These are phyloP conservation scores for Anastrepha ludens DNA, from an alignment of 1,140 invertebrate genomes.

Conservation along the genomic window DNA sequence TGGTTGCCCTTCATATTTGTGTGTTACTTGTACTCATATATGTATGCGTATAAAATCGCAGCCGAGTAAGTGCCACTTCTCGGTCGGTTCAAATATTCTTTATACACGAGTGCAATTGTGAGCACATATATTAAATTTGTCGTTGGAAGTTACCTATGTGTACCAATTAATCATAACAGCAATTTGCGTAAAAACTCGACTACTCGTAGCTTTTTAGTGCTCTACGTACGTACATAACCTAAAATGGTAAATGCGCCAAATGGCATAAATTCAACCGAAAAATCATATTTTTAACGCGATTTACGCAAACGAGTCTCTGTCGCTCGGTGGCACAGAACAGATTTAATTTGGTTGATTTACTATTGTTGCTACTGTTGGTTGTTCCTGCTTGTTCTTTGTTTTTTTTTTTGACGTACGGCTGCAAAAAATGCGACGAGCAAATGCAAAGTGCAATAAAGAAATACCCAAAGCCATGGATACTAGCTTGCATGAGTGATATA, in stretches of 20 bases:
- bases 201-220: too few relatives aligned
- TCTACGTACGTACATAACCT: not conserved
- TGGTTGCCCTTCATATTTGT: too few relatives aligned
- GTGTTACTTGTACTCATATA: too few relatives aligned
- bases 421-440: constrained; percentile 13
- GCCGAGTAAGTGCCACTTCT: too few relatives aligned
- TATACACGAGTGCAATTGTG: too few relatives aligned
- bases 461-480: not conserved
- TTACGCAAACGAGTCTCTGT: constrained; percentile 40
- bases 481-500: not conserved
- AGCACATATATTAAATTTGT: too few relatives aligned
- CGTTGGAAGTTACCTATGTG: too few relatives aligned
- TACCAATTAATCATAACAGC: too few relatives aligned
- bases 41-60: too few relatives aligned
- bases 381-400: not conserved
- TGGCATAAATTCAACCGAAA: constrained; percentile 10
- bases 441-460: constrained; percentile 42
- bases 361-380: not conserved
- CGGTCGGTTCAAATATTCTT: too few relatives aligned
- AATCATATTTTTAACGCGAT: constrained; percentile 44
- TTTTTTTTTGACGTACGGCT: not conserved
- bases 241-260: constrained; percentile 19
- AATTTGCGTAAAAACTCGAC: too few relatives aligned
- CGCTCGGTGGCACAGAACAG: constrained; percentile 24
- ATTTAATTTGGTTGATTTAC: constrained; percentile 48